Percentiles rank a stretch among this genome's conserved stretches.
These are phyloP conservation scores for Pipistrellus kuhlii DNA, from an alignment of 2,797 vertebrate genomes.

Conservation along the genomic window DNA sequence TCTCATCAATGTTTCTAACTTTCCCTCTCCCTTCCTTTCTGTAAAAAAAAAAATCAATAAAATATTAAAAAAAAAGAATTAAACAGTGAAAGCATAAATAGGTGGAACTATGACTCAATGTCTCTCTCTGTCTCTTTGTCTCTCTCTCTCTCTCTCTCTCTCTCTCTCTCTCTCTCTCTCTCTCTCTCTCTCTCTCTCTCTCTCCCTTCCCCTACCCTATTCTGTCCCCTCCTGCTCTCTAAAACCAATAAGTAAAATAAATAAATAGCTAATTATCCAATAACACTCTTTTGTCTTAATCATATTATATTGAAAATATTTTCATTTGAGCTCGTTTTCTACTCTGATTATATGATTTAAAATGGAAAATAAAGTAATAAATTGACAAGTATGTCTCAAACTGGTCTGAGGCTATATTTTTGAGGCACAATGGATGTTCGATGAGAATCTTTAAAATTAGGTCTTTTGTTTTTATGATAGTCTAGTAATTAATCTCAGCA, in stretches of 20 bases:
- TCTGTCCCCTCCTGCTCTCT: neutral
- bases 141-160: neutral
- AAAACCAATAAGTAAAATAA: neutral
- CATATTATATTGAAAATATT: neutral
- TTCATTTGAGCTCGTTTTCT: neutral
- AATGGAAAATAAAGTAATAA: neutral
- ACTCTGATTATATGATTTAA: neutral
- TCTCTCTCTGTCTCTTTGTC: neutral
- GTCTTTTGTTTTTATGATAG: neutral
- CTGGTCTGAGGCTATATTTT: neutral
- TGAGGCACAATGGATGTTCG: neutral
- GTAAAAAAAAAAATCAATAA: too few relatives aligned
- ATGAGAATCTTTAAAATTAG: constrained; percentile 8
- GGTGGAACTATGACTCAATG: neutral
- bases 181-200: neutral
- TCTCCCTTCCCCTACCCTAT: too few relatives aligned
- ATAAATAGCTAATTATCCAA: neutral
- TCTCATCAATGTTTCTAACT: too few relatives aligned
- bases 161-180: neutral
- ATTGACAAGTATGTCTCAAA: neutral
- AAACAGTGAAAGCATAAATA: neutral
- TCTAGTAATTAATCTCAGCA: neutral
- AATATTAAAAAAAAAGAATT: too few relatives aligned
- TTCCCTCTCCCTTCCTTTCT: too few relatives aligned
- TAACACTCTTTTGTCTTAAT: neutral